A percentile compares a stretch with the other conserved stretches of the same genome.
Evolutionary conservation across 1,140 invertebrate genomes (phyloP).

Genomic region (Apolygus lucorum): DNA sequence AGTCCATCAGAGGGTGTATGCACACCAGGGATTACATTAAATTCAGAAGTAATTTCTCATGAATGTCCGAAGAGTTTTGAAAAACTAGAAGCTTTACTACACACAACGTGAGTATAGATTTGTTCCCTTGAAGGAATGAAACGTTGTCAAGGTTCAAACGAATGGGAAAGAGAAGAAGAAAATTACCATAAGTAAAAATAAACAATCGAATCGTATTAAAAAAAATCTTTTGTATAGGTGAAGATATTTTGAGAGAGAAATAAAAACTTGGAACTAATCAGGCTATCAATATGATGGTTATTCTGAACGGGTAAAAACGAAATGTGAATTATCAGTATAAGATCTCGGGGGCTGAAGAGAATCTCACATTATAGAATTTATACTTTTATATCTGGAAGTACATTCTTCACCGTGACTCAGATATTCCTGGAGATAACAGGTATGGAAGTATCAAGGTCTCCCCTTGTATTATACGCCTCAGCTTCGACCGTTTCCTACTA

Average conservation of each 20-base stretch:
- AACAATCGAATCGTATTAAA: no score
- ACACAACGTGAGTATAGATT: no score
- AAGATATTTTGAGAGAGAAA: neutral
- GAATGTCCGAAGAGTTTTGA: no score
- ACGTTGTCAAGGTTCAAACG: no score
- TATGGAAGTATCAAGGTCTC: conserved; percentile 21
- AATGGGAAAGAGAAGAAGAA: no score
- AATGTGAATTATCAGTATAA: conserved; percentile 4
- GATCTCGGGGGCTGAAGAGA: conserved; percentile 6
- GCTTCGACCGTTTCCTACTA: conserved; percentile 21
- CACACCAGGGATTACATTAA: no score
- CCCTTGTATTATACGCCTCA: conserved; percentile 1
- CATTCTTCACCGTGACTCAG: conserved; percentile 5
- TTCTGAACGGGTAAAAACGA: conserved; percentile 4
- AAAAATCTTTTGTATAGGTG: no score
- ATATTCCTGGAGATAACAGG: conserved; percentile 1
- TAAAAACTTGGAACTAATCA: conserved; percentile 4
- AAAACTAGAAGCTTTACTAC: no score
- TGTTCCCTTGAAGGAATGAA: no score
- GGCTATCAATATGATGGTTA: conserved; percentile 14
- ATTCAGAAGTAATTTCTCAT: no score
- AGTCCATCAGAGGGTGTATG: no score
- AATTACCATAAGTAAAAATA: no score
- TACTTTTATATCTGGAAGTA: conserved; percentile 15
- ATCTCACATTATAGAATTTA: conserved; percentile 12